Evolutionary conservation across 1,140 invertebrate genomes (phyloP).

Genomic region (Diabrotica undecimpunctata): DNA sequence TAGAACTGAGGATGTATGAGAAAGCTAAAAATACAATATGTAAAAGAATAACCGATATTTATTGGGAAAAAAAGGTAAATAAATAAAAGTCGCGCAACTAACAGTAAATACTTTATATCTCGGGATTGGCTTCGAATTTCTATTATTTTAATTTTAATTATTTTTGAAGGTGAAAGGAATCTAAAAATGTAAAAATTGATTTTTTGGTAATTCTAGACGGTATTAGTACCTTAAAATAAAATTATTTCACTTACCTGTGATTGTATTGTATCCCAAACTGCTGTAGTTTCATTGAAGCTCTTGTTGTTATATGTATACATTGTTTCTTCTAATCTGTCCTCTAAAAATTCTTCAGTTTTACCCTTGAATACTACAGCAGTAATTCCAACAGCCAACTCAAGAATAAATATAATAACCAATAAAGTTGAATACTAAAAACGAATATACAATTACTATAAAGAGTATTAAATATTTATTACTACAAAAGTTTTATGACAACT

Average conservation of each 20-base stretch:
- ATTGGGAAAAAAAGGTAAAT: too few species aligned
- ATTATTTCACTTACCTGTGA: constrained; percentile 56
- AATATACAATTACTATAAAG: neutral
- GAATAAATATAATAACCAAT: constrained; percentile 73
- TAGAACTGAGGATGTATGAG: too few species aligned
- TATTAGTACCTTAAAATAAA: neutral
- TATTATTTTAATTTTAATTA: too few species aligned
- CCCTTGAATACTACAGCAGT: constrained; percentile 74
- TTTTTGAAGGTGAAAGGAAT: too few species aligned
- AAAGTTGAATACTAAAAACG: constrained; percentile 73
- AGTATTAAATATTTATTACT: neutral
- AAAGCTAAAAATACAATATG: too few species aligned
- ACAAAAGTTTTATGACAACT: neutral
- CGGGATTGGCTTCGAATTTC: too few species aligned
- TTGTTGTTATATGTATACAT: constrained; percentile 58
- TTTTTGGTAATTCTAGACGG: too few species aligned
- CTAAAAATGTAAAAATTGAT: too few species aligned
- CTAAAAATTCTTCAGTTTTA: constrained; percentile 61
- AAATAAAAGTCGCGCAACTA: too few species aligned
- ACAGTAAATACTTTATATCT: too few species aligned
- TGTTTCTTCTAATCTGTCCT: constrained; percentile 59
- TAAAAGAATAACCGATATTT: too few species aligned
- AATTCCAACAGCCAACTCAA: constrained; percentile 80
- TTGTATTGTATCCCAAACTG: constrained; percentile 71
- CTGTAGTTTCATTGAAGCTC: constrained; percentile 49